Conservation (phyloP, 2,888 invertebrate genomes). For the Germaria angustata region DNA sequence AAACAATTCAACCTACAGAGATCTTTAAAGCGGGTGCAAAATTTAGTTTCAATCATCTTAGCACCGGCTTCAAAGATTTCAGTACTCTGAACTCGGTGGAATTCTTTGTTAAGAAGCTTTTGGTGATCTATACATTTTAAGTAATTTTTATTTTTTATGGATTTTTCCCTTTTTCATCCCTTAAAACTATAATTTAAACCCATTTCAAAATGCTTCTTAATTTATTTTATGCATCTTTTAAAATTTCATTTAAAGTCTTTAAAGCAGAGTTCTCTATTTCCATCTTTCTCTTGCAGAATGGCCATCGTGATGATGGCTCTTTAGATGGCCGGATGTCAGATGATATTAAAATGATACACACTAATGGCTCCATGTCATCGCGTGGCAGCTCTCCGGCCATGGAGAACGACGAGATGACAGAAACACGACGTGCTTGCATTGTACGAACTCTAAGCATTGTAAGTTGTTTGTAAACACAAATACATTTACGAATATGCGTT, state of each 20-base stretch:
- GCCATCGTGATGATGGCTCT: constrained; percentile 76
- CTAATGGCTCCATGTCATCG: constrained; percentile 78
- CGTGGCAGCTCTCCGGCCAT: constrained; percentile 78
- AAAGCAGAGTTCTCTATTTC: neutral
- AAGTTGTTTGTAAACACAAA: constrained; percentile 70
- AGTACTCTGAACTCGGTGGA: too few species aligned
- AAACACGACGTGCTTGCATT: constrained; percentile 74
- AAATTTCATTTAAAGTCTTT: neutral
- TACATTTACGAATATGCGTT: neutral
- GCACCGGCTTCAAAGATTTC: too few species aligned
- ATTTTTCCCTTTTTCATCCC: too few species aligned
- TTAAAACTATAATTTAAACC: too few species aligned
- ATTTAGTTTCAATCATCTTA: too few species aligned
- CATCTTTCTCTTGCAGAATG: constrained; percentile 70
- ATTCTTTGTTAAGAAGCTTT: too few species aligned
- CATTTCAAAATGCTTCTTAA: neutral
- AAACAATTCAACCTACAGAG: too few species aligned
- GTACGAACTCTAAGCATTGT: constrained; percentile 80
- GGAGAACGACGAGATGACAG: constrained; percentile 73
- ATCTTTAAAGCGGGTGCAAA: too few species aligned
- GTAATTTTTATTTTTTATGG: too few species aligned
- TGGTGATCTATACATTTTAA: too few species aligned
- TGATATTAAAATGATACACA: constrained; percentile 74
- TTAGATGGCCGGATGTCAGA: constrained; percentile 77
- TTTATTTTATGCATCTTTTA: too few species aligned